These are phyloP conservation scores for Zosterops japonicus DNA, from an alignment of 2,113 vertebrate genomes.

Conservation along the genomic window DNA sequence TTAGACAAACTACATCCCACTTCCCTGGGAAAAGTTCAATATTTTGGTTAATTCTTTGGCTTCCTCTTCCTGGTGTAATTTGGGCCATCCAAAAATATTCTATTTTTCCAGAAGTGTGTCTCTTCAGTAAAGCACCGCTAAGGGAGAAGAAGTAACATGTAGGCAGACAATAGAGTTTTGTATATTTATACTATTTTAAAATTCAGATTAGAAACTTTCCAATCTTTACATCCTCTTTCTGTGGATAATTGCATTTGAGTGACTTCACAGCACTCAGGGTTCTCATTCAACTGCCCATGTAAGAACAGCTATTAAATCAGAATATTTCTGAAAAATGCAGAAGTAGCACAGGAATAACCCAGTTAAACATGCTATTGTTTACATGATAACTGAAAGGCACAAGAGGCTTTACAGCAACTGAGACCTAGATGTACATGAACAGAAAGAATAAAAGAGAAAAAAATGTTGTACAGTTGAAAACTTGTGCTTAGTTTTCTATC, in stretches of 20 bases:
- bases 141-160: not conserved
- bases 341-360: not conserved
- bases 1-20: fast-evolving
- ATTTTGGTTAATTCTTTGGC: not conserved
- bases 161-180: not conserved
- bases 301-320: not conserved
- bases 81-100: not conserved
- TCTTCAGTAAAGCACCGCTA: not conserved
- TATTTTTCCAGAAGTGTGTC: not conserved
- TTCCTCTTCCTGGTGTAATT: not conserved
- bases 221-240: not conserved
- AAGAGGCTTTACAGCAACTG: not conserved
- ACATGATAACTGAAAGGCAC: not conserved
- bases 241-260: not conserved
- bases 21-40: not conserved
- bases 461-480: not conserved
- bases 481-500: not conserved
- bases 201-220: not conserved
- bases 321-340: not conserved
- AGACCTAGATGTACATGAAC: not conserved
- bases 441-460: not conserved
- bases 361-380: not conserved
- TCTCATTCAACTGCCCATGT: not conserved
- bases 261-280: not conserved
- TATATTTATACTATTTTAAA: not conserved